Conservation (phyloP, 2,888 invertebrate genomes). For the Mantis religiosa region DNA sequence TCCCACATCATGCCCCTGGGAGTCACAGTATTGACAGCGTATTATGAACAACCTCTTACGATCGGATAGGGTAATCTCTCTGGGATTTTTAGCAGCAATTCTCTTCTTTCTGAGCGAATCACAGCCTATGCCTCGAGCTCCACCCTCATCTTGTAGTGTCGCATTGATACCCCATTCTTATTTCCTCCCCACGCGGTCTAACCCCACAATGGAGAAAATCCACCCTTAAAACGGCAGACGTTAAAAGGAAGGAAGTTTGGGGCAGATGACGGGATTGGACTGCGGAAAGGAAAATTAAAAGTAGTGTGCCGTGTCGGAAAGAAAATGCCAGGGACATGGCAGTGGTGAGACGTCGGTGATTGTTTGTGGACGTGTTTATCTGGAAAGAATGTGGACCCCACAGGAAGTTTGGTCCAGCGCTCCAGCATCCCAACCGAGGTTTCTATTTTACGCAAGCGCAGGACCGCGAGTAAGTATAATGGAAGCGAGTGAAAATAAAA, state of each 20-base stretch:
- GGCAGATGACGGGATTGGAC: neutral
- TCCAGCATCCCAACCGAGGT: neutral
- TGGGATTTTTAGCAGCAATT: neutral
- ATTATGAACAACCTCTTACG: neutral
- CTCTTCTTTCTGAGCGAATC: neutral
- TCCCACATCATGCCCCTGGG: neutral
- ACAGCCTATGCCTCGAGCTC: neutral
- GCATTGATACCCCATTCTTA: neutral
- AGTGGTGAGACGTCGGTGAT: neutral
- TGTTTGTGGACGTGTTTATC: neutral
- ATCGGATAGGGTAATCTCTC: neutral
- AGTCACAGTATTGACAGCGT: neutral
- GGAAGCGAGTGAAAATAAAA: too few relatives aligned
- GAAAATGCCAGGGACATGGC: neutral
- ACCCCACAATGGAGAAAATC: neutral
- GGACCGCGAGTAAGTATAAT: neutral
- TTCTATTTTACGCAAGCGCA: neutral
- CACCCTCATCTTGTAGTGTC: neutral
- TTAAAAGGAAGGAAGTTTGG: constrained; percentile 4
- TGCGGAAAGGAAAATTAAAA: constrained; percentile 5
- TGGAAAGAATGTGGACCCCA: neutral
- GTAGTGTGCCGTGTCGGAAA: neutral
- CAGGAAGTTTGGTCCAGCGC: neutral
- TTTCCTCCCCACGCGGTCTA: neutral
- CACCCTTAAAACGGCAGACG: neutral